These are phyloP conservation scores for Pocillopora meandrina DNA, from an alignment of 92 coral and sea anemone genomes.

Conservation along the genomic window DNA sequence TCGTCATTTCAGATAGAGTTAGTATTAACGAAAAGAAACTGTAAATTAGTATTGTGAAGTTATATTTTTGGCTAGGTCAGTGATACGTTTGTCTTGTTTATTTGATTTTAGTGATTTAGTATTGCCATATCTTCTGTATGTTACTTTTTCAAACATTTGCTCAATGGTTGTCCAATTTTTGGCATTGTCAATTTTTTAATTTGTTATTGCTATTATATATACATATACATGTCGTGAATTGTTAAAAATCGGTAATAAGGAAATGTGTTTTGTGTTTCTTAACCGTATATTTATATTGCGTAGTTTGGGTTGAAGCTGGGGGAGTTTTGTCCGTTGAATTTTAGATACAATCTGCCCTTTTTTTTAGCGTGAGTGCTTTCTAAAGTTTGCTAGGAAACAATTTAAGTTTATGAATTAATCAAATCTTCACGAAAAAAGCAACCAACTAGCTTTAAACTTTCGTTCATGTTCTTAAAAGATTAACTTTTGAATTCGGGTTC, in stretches of 20 bases:
- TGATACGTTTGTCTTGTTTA: conserved; percentile 1
- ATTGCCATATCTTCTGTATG: not conserved
- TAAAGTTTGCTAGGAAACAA: not conserved
- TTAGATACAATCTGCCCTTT: not conserved
- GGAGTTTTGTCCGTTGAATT: conserved; percentile 6
- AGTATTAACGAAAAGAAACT: conserved; percentile 11
- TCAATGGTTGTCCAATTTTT: conserved; percentile 5
- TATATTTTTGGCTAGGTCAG: conserved; percentile 50
- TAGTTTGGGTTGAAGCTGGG: not conserved
- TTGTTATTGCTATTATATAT: not conserved
- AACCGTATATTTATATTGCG: conserved; percentile 9
- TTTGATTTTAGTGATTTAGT: conserved; percentile 8
- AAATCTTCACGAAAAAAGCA: conserved; percentile 1
- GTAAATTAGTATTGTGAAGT: conserved; percentile 11
- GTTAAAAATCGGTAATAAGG: not conserved
- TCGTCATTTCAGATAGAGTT: conserved; percentile 39
- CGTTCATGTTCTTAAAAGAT: not conserved
- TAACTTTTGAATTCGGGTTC: conserved; percentile 8
- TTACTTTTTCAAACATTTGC: conserved; percentile 1
- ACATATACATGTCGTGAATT: not conserved
- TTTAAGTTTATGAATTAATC: conserved; percentile 2
- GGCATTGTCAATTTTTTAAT: conserved; percentile 2
- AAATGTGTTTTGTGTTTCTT: conserved; percentile 2
- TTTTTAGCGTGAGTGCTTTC: conserved; percentile 1
- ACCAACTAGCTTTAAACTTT: not conserved